Evolutionary conservation across 2,113 vertebrate genomes (phyloP).

Genomic region (Eurypyga helias): DNA sequence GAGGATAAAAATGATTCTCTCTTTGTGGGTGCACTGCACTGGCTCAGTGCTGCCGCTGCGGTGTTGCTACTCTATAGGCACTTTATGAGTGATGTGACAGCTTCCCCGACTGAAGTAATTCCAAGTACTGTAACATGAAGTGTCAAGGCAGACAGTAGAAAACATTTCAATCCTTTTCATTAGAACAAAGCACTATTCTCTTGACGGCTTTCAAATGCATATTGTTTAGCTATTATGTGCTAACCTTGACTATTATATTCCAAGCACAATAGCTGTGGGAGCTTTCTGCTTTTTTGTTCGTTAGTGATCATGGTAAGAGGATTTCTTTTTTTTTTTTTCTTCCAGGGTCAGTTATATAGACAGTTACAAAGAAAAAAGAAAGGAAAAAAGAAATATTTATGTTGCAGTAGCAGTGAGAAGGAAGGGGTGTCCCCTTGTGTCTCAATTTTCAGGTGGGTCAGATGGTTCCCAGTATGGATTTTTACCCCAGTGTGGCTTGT

Average conservation of each 20-base stretch:
- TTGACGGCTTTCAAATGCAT: conserved; percentile 64
- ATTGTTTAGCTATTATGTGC: conserved; percentile 65
- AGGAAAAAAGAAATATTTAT: neutral
- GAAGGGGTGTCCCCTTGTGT: neutral
- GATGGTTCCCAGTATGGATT: neutral
- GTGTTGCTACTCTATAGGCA: conserved; percentile 1
- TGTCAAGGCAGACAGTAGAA: conserved; percentile 67
- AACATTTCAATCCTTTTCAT: conserved; percentile 69
- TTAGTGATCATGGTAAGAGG: conserved; percentile 37
- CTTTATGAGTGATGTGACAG: conserved; percentile 66
- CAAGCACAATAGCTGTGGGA: conserved; percentile 58
- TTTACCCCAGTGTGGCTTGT: neutral
- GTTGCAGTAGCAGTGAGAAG: neutral
- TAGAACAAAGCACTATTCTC: conserved; percentile 67
- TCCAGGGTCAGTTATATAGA: conserved; percentile 40
- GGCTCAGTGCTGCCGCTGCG: neutral
- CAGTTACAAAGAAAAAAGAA: neutral
- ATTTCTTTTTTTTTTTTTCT: neutral
- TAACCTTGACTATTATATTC: conserved; percentile 67
- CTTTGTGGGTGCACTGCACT: neutral
- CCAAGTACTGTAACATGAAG: conserved; percentile 67
- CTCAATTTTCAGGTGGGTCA: neutral
- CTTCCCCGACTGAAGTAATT: conserved; percentile 66
- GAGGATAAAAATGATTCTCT: neutral
- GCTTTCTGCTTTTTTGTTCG: conserved; percentile 18